Base-by-base conservation (phyloP, 1,140 invertebrate species). In the Cyclargus thomasi region DNA sequence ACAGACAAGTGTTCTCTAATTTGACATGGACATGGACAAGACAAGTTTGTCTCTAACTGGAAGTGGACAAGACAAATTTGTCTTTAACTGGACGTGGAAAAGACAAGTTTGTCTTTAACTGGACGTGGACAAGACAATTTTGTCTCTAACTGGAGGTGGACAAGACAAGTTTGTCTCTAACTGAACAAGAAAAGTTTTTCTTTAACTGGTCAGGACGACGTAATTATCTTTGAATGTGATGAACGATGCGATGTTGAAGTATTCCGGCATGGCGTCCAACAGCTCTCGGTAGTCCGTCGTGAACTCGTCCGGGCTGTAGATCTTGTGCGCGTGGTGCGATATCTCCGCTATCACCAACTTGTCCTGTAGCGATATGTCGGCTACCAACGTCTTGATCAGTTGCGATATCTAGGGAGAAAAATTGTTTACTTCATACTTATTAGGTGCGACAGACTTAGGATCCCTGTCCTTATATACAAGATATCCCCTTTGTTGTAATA, bases 51-150 rank as follows among this genome's bases (percentile, higher is more conserved):
- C n/a, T n/a, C n/a, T 35, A 35, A 35, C 8, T 35, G 8, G 3
- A 35, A 8, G 3, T 35, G 29, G 29, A 35, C 3, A 35, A 3
- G 29, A 35, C 3, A 20, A 62, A 21, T n/a, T 62, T 62, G 17
- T 62, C 11, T 18, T 20, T 14, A 7, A 64, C 23, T 8, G 11
- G 39, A 8, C 29, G n/a, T n/a, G n/a, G n/a, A n/a, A n/a, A 64
- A n/a, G 1, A 1, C 1, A 16, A 47, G 10, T 10, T 64, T 7
- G 0, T 10, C 20, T 18, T 14, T 21, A 22, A 57, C 3, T 68
- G 35, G 63, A 18, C 70, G 77, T n/a, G 86, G 62, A 86, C 84
- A 1, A 81, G 64, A 59, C 86, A 87, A 65, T 89, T 83, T n/a
- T n/a, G n/a, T n/a, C n/a, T n/a, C n/a, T 35, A 35, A 35, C 8